phyloP scores from a whole-genome alignment of 1,140 invertebrate species.

The Leptinotarsa lineolata region DNA sequence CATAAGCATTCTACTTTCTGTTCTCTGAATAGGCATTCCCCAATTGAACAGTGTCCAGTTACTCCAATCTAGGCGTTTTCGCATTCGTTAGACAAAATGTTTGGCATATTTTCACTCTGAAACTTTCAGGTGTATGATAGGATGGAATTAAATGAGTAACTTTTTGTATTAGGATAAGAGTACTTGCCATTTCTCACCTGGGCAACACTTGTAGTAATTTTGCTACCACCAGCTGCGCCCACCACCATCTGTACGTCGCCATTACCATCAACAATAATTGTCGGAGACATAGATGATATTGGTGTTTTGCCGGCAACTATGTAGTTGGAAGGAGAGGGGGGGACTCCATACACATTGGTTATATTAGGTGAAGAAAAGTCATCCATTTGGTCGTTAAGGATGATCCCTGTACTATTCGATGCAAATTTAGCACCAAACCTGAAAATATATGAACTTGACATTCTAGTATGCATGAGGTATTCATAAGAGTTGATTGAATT shows the following conservation, averaged over 20 bases:
- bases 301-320: constrained; percentile 80
- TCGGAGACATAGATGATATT: constrained; percentile 88
- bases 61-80: no score
- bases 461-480: neutral
- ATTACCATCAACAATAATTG: constrained; percentile 72
- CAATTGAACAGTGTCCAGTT: no score
- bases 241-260: constrained; percentile 71
- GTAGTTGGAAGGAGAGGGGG: constrained; percentile 80
- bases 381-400: constrained; percentile 94
- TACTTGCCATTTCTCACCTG: constrained; percentile 60
- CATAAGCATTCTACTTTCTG: no score
- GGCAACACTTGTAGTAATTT: constrained; percentile 83
- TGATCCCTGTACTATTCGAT: constrained; percentile 79
- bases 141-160: no score
- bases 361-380: constrained; percentile 86
- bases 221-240: constrained; percentile 87
- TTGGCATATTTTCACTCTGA: no score
- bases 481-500: no score
- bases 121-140: no score
- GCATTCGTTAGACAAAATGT: no score
- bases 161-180: neutral
- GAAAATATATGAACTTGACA: constrained; percentile 18
- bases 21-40: no score
- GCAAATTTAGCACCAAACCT: constrained; percentile 76
- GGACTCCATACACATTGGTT: constrained; percentile 76